These are phyloP conservation scores for Orgyia antiqua DNA, from an alignment of 2,888 invertebrate genomes.

Conservation along the genomic window DNA sequence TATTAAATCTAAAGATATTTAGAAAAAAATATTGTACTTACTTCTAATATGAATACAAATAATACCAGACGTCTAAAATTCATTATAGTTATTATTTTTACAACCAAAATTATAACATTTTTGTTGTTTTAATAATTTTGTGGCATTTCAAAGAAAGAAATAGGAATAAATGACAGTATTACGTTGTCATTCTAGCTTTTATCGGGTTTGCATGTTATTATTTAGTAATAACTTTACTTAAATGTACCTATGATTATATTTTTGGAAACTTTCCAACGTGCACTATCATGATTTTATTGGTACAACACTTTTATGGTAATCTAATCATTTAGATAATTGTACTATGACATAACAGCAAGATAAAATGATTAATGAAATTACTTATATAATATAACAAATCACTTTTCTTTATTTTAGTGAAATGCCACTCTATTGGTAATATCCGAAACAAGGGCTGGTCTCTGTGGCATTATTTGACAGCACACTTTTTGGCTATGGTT, in stretches of 20 bases:
- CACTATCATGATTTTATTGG: conserved; percentile 10
- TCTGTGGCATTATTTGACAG: too few relatives aligned
- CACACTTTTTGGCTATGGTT: too few relatives aligned
- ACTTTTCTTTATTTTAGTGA: too few relatives aligned
- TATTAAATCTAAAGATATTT: not conserved
- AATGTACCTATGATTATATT: too few relatives aligned
- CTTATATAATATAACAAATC: too few relatives aligned
- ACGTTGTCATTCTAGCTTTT: conserved; percentile 10
- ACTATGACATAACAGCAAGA: not conserved
- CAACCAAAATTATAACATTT: too few relatives aligned
- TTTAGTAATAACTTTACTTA: not conserved
- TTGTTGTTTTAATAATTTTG: not conserved
- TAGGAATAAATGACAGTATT: conserved; percentile 7
- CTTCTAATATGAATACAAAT: conserved; percentile 8
- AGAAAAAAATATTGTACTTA: conserved; percentile 6
- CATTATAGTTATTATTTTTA: conserved; percentile 8
- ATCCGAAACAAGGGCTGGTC: too few relatives aligned
- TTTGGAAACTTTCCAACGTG: too few relatives aligned
- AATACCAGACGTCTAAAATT: conserved; percentile 7
- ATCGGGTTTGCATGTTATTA: conserved; percentile 10
- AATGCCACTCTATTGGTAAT: too few relatives aligned
- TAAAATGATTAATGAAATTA: too few relatives aligned
- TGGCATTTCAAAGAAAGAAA: conserved; percentile 4
- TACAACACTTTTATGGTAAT: conserved; percentile 1
- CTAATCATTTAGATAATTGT: conserved; percentile 13